Evolutionary conservation across 2,113 vertebrate genomes (phyloP).

Genomic region (Pycnonotus jocosus): DNA sequence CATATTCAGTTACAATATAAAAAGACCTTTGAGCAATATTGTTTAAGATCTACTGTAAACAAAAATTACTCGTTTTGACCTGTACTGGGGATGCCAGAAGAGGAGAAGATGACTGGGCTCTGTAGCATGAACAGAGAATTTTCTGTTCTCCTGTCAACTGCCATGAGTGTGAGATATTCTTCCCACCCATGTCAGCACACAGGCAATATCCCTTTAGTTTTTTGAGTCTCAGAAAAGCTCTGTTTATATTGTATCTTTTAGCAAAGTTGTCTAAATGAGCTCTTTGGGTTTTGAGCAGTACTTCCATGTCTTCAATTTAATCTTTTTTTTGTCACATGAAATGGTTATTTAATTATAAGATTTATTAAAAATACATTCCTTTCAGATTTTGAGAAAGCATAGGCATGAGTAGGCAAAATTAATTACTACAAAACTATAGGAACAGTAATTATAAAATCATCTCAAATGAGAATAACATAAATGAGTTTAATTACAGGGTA

Average conservation of each 20-base stretch:
- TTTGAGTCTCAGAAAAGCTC: background rate
- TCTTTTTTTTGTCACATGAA: background rate
- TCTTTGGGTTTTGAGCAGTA: background rate
- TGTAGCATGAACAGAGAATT: background rate
- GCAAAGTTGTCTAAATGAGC: background rate
- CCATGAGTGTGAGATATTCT: background rate
- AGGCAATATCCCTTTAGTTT: background rate
- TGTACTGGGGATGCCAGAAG: background rate
- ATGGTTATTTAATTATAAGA: background rate
- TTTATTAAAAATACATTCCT: background rate
- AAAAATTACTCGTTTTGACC: background rate
- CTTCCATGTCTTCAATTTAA: background rate
- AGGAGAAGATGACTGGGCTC: rapidly evolving
- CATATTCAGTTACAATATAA: background rate
- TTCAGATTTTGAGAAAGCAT: background rate
- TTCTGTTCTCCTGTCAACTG: background rate
- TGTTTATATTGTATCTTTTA: background rate
- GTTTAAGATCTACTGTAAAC: background rate
- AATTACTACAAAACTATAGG: background rate
- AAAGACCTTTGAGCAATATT: background rate
- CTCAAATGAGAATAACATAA: background rate
- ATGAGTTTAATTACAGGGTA: background rate
- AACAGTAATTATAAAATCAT: background rate
- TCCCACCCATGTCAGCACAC: background rate
- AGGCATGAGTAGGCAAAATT: background rate